These are phyloP conservation scores for Anoplopoma fimbria DNA, from an alignment of 2,113 vertebrate genomes.

Conservation along the genomic window DNA sequence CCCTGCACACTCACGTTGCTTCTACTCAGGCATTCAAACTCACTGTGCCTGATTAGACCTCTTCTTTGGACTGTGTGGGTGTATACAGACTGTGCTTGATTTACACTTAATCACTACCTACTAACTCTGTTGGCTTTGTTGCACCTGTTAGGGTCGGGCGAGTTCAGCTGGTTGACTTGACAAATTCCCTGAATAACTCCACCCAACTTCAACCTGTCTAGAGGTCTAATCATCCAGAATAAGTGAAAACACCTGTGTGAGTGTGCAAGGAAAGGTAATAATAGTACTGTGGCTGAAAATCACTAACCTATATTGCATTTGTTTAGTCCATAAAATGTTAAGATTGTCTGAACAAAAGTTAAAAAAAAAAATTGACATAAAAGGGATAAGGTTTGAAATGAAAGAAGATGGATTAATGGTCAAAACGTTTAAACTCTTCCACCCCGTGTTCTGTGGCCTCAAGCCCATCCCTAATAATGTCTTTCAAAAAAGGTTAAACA, in stretches of 20 bases:
- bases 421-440: neutral
- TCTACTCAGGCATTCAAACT: neutral
- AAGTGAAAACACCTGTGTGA: neutral
- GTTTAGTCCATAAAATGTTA: neutral
- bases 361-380: too few relatives aligned
- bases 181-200: neutral
- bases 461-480: neutral
- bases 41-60: neutral
- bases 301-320: neutral
- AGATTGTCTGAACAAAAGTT: too few relatives aligned
- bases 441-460: neutral
- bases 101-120: neutral
- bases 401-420: neutral
- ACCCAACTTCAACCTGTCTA: neutral
- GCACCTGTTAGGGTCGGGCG: neutral
- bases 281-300: neutral
- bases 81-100: neutral
- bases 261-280: neutral
- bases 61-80: neutral
- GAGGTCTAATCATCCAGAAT: neutral
- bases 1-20: neutral
- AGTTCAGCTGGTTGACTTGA: neutral
- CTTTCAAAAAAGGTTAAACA: neutral
- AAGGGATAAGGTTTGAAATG: neutral
- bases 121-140: neutral